Evolutionary conservation across 2,888 invertebrate genomes (phyloP).

Genomic region (Invenusta paracnida): DNA sequence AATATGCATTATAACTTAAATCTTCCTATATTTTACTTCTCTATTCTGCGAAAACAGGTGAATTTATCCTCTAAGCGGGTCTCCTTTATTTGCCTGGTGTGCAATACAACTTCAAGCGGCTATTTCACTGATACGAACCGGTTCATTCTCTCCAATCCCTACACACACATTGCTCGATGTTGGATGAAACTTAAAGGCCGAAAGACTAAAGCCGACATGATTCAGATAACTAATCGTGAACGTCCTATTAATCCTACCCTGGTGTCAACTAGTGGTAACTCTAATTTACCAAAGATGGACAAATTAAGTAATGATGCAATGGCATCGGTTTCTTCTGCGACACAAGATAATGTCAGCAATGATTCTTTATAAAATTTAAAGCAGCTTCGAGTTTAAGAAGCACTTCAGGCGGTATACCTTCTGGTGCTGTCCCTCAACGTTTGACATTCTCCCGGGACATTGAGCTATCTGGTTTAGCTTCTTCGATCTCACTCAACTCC

Average conservation of each 20-base stretch:
- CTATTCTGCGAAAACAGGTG: neutral
- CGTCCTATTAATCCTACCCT: neutral
- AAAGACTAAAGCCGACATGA: neutral
- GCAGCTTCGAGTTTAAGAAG: neutral
- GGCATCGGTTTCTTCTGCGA: too few species aligned
- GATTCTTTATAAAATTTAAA: too few species aligned
- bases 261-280: too few species aligned
- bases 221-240: neutral
- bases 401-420: neutral
- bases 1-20: too few species aligned
- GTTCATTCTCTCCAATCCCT: neutral
- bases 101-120: neutral
- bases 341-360: too few species aligned
- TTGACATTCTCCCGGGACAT: neutral
- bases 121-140: neutral
- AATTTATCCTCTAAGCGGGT: neutral
- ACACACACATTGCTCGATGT: neutral
- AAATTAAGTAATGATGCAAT: too few species aligned
- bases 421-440: neutral
- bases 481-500: neutral
- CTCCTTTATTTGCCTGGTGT: neutral
- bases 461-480: neutral
- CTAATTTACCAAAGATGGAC: too few species aligned
- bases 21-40: neutral
- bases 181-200: neutral